Evolutionary conservation across 1,140 invertebrate species (phyloP).

Genomic region (Callitettix versicolor): DNA sequence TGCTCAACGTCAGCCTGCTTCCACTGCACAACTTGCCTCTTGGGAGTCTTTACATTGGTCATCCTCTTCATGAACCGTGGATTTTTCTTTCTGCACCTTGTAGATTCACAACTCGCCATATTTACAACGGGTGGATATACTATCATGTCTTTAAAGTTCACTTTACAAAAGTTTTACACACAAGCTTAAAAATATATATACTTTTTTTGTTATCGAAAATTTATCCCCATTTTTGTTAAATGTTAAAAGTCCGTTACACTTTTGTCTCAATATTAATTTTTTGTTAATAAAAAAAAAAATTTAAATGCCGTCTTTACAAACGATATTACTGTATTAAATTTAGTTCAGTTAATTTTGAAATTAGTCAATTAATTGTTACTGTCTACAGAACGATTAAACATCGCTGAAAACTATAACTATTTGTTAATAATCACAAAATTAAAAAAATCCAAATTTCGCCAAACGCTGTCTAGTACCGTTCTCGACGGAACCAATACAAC

Average conservation of each 20-base stretch:
- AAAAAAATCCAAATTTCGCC: neutral
- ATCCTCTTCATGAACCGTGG: conserved; percentile 10
- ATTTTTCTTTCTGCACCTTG: conserved; percentile 1
- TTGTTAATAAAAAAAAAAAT: too few species aligned
- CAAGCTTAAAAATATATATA: neutral
- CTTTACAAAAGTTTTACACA: neutral
- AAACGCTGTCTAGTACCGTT: neutral
- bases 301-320: too few species aligned
- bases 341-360: too few species aligned
- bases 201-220: neutral
- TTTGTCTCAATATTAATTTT: too few species aligned
- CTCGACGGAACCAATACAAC: conserved; percentile 2
- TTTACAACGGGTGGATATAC: conserved; percentile 5
- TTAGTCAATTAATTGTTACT: too few species aligned
- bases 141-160: conserved; percentile 5
- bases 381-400: too few species aligned
- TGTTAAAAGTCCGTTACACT: too few species aligned
- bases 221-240: too few species aligned
- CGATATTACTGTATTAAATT: too few species aligned
- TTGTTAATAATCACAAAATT: too few species aligned
- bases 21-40: conserved; percentile 27
- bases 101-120: neutral
- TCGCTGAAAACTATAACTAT: too few species aligned
- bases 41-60: conserved; percentile 11
- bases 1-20: conserved; percentile 28